These are phyloP conservation scores for Anser cygnoides DNA, from an alignment of 2,113 vertebrate genomes.

Conservation along the genomic window DNA sequence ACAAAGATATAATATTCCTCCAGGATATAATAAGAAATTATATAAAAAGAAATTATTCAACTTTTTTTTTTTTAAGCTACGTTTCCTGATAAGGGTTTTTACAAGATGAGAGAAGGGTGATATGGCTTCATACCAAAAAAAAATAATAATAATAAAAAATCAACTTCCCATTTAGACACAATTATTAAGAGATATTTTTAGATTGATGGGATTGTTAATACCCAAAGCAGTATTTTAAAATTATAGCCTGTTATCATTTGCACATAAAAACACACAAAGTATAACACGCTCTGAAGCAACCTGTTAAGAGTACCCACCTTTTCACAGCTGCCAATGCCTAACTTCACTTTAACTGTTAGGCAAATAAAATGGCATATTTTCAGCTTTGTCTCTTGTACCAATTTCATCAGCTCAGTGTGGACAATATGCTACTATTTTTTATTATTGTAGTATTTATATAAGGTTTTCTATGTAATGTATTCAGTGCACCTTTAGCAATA, in stretches of 20 bases:
- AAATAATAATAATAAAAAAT: neutral
- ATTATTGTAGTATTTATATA: neutral
- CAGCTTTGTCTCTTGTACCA: neutral
- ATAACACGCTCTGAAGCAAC: neutral
- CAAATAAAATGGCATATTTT: neutral
- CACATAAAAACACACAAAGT: neutral
- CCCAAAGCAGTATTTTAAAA: neutral
- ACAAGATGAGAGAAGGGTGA: neutral
- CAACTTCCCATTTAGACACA: neutral
- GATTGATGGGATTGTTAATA: neutral
- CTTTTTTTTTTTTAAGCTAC: neutral
- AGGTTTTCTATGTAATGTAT: neutral
- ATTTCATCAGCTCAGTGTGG: neutral
- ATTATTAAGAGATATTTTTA: neutral
- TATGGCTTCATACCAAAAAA: neutral
- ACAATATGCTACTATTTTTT: neutral
- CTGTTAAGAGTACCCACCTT: neutral
- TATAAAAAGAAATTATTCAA: neutral
- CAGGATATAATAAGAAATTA: neutral
- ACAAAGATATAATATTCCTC: neutral
- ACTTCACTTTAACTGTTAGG: neutral
- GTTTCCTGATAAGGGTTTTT: neutral
- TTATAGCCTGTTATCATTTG: neutral
- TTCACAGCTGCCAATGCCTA: neutral
- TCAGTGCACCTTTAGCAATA: neutral